A percentile compares a stretch with the other conserved stretches of the same genome.
Evolutionary conservation across 2,797 vertebrate species (phyloP).

Genomic region (Platyrinchus mystaceus): DNA sequence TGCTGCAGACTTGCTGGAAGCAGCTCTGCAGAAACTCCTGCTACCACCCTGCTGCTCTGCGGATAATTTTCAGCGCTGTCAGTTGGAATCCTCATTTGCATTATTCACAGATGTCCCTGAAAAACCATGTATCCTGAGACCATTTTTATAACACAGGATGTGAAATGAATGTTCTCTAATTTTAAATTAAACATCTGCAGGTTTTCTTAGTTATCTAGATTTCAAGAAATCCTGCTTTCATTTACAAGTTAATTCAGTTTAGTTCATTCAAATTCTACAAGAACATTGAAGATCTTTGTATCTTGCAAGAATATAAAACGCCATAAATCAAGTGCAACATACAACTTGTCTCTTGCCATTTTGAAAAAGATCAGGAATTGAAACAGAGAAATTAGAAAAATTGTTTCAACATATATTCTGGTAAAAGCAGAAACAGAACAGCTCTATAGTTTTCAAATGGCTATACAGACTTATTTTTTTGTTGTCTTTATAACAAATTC

Average conservation of each 20-base stretch:
- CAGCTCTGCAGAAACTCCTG: constrained; percentile 1
- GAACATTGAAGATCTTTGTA: neutral
- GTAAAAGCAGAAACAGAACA: neutral
- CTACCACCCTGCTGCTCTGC: neutral
- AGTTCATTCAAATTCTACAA: neutral
- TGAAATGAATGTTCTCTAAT: constrained; percentile 29
- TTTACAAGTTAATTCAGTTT: constrained; percentile 14
- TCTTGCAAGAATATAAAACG: neutral
- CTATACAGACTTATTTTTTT: neutral
- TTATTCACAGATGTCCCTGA: constrained; percentile 55
- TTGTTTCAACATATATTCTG: neutral
- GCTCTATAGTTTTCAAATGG: neutral
- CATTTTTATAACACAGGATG: neutral
- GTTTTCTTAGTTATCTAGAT: neutral
- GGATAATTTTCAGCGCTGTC: constrained; percentile 15
- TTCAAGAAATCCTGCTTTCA: neutral
- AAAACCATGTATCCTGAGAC: neutral
- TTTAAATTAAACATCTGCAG: constrained; percentile 52
- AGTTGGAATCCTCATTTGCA: constrained; percentile 7
- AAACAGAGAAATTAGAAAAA: neutral
- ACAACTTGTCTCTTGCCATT: neutral
- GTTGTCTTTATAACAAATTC: neutral
- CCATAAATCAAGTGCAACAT: neutral
- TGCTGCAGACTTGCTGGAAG: neutral
- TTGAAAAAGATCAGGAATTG: neutral